phyloP scores from a whole-genome alignment of 1,140 invertebrate genomes.

The Zaprionus vittiger region DNA sequence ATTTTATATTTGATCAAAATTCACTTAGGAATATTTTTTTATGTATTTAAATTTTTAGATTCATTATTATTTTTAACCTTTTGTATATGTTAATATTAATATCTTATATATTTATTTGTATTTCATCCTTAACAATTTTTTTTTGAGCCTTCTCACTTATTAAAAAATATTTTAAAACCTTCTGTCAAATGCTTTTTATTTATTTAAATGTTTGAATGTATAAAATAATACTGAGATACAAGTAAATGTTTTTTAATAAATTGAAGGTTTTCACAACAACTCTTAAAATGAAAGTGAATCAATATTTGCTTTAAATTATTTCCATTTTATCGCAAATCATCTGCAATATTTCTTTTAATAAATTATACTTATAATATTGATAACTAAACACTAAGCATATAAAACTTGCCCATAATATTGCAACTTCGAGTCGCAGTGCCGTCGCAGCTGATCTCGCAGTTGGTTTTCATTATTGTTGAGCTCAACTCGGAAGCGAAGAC shows the following conservation, averaged over 20 bases:
- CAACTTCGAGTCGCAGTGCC: constrained; percentile 15
- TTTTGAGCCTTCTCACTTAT: not conserved
- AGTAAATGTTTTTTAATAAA: no score
- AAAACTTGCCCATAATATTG: constrained; percentile 8
- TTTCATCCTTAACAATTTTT: not conserved
- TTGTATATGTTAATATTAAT: not conserved
- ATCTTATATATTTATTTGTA: not conserved
- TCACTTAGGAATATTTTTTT: not conserved
- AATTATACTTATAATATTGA: not conserved
- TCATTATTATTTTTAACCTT: no score
- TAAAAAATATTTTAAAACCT: not conserved
- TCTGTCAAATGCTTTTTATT: not conserved
- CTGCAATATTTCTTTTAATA: not conserved
- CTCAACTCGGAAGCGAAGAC: constrained; percentile 5
- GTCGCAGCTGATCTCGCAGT: constrained; percentile 1
- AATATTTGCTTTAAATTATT: constrained; percentile 30
- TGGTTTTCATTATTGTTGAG: constrained; percentile 44
- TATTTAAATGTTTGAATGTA: not conserved
- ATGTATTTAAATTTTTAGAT: not conserved
- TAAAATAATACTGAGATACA: no score
- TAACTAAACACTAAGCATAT: not conserved
- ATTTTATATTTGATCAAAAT: not conserved
- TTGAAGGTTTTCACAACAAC: no score
- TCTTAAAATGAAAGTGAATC: no score
- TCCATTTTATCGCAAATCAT: not conserved